Percentiles rank a stretch among this genome's conserved stretches.
These are phyloP conservation scores for Anguilla anguilla DNA, from an alignment of 2,797 vertebrate species.

Conservation along the genomic window DNA sequence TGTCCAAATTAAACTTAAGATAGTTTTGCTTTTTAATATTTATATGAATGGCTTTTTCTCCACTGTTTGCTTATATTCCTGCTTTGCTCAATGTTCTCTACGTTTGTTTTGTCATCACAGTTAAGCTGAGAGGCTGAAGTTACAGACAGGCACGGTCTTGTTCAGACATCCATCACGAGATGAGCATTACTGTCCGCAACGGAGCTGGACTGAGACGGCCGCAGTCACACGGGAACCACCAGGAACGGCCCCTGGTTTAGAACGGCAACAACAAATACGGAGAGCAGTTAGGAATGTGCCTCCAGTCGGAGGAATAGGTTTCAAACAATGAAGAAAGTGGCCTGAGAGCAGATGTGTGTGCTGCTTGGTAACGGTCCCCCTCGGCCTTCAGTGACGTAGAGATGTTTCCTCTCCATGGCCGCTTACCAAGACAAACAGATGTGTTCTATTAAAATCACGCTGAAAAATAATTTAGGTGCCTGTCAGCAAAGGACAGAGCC, in stretches of 20 bases:
- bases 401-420: neutral
- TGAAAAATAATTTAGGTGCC: neutral
- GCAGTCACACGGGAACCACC: neutral
- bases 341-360: neutral
- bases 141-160: neutral
- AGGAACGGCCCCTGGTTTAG: neutral
- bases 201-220: neutral
- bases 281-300: neutral
- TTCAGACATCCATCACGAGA: neutral
- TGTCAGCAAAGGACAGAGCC: neutral
- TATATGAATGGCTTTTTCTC: neutral
- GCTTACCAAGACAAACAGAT: neutral
- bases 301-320: neutral
- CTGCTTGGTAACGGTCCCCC: neutral
- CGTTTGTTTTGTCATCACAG: neutral
- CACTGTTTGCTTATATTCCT: neutral
- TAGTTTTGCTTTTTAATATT: neutral
- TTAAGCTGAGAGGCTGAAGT: neutral
- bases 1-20: neutral
- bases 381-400: neutral
- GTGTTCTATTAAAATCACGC: neutral
- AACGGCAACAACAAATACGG: neutral
- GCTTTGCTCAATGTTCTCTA: neutral
- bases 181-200: neutral
- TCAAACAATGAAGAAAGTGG: neutral